phyloP scores from a whole-genome alignment of 2,797 vertebrate species.

The Prunella strophiata region DNA sequence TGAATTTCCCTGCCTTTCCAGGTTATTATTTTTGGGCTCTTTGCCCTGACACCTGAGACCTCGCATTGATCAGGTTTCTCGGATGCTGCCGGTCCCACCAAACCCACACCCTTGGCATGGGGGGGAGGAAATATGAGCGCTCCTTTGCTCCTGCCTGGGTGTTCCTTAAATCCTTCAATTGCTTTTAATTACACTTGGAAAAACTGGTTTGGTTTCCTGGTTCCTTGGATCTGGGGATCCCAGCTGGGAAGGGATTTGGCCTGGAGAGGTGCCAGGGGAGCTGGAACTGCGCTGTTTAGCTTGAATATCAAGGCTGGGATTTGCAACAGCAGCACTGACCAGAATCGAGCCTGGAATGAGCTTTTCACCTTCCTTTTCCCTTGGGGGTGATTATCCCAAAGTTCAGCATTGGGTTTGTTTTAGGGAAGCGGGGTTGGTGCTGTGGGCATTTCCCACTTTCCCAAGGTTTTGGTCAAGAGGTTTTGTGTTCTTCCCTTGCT shows the following conservation, averaged over 20 bases:
- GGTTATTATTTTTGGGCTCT: neutral
- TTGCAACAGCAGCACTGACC: neutral
- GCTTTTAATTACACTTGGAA: neutral
- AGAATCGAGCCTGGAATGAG: neutral
- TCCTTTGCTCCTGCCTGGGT: neutral
- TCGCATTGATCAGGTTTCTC: rapidly evolving
- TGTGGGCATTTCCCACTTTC: neutral
- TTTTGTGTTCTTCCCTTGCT: neutral
- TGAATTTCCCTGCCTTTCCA: neutral
- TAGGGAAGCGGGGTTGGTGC: rapidly evolving
- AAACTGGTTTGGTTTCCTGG: conserved; percentile 39
- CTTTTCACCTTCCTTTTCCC: neutral
- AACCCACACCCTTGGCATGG: rapidly evolving
- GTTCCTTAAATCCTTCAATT: neutral
- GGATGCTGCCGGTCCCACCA: rapidly evolving
- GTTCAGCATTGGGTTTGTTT: rapidly evolving
- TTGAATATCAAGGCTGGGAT: neutral
- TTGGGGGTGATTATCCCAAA: neutral
- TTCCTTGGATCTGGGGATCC: conserved; percentile 4
- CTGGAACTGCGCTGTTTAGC: neutral
- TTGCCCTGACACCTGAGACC: neutral
- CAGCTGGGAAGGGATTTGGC: neutral
- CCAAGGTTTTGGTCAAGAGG: neutral
- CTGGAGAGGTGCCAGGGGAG: neutral
- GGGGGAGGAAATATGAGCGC: neutral